Conservation (phyloP, 2,113 vertebrate genomes). For the Pedetes capensis region DNA sequence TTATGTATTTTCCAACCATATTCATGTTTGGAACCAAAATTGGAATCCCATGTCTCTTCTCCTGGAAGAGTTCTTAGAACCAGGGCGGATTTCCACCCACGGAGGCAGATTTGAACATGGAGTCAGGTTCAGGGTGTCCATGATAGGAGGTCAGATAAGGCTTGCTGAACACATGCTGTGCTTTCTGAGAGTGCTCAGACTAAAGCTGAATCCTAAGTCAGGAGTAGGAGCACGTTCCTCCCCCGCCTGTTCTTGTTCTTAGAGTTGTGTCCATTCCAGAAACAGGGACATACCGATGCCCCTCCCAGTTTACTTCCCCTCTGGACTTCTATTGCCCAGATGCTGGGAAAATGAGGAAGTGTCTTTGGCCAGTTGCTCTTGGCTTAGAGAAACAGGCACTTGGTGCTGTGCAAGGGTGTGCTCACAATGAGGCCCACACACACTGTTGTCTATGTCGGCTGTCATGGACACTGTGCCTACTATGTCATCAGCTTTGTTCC, state of each 20-base stretch:
- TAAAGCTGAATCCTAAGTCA: neutral
- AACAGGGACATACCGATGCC: no score
- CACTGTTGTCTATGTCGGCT: rapidly evolving
- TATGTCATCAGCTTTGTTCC: rapidly evolving
- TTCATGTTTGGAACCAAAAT: neutral
- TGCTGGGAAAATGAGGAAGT: neutral
- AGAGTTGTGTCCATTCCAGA: neutral
- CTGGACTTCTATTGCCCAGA: neutral
- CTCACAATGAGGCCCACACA: rapidly evolving
- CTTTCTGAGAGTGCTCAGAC: neutral
- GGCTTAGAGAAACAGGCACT: rapidly evolving
- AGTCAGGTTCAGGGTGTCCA: neutral
- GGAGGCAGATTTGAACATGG: neutral
- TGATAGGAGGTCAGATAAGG: neutral
- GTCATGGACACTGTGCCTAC: no score
- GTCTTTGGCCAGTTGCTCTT: neutral
- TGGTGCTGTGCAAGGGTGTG: neutral
- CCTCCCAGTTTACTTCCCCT: neutral
- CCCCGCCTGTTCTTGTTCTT: neutral
- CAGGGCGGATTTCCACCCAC: neutral
- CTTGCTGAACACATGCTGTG: no score
- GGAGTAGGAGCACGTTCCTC: neutral
- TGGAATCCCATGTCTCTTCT: neutral
- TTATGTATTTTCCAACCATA: neutral
- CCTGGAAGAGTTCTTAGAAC: neutral